Conservation (phyloP, 2,888 invertebrate species). For the Luperina nickerlii region DNA sequence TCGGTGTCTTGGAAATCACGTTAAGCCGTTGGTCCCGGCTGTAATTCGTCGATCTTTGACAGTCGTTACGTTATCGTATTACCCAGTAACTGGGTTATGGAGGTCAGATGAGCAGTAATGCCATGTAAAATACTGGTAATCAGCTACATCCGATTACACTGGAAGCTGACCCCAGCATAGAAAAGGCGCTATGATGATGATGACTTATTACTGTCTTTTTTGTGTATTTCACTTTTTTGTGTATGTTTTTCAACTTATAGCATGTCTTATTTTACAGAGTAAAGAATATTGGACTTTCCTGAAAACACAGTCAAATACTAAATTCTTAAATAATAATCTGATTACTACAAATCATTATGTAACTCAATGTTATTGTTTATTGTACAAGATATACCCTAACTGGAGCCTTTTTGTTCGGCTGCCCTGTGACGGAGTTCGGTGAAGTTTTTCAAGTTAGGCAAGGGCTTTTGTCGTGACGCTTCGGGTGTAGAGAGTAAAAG, state of each 20-base stretch:
- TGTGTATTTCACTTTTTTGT: too few relatives aligned
- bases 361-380: slow-evolving; percentile 43
- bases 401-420: slow-evolving; percentile 60
- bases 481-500: slow-evolving; percentile 75
- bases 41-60: neutral
- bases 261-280: neutral
- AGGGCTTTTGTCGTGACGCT: slow-evolving; percentile 77
- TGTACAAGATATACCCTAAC: slow-evolving; percentile 49
- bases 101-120: neutral
- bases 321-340: neutral
- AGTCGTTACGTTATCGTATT: neutral
- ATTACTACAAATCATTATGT: neutral
- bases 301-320: neutral
- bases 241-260: neutral
- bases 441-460: slow-evolving; percentile 76
- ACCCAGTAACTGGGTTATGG: neutral
- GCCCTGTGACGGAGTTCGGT: slow-evolving; percentile 64
- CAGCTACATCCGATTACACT: neutral
- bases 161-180: neutral
- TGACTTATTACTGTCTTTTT: neutral
- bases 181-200: neutral
- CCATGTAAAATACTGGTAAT: neutral
- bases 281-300: neutral
- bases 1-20: neutral
- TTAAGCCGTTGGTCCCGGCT: neutral